phyloP scores from a whole-genome alignment of 2,113 vertebrate genomes.

The Melanerpes aurifrons region DNA sequence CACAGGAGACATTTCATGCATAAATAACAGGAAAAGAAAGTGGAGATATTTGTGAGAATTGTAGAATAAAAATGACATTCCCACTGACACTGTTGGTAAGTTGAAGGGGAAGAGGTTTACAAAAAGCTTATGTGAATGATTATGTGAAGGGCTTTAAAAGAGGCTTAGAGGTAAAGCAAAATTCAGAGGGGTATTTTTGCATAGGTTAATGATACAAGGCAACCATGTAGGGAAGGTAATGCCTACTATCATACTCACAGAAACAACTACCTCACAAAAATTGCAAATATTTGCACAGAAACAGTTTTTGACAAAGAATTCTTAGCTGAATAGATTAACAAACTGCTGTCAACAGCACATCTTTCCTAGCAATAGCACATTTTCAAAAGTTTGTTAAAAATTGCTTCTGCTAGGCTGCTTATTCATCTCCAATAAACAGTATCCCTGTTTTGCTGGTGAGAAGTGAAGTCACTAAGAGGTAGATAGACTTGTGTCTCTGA shows the following conservation, averaged over 20 bases:
- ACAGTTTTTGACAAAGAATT: not conserved
- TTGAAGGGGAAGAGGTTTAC: not conserved
- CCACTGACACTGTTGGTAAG: not conserved
- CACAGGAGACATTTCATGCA: not conserved
- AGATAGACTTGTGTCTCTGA: not conserved
- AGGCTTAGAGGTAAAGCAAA: not conserved
- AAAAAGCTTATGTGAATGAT: not conserved
- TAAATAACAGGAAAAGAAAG: not conserved
- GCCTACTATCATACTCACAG: not conserved
- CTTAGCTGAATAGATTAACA: not conserved
- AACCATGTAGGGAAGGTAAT: not conserved
- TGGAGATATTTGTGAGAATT: not conserved
- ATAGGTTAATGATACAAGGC: not conserved
- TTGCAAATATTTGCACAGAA: not conserved
- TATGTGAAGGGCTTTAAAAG: not conserved
- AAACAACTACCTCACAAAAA: not conserved
- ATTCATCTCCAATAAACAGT: not conserved
- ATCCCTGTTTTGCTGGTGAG: not conserved
- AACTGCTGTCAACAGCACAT: not conserved
- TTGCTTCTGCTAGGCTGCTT: not conserved
- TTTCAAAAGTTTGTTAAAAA: not conserved
- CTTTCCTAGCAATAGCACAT: not conserved
- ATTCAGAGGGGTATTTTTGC: not conserved
- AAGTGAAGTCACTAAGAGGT: not conserved
- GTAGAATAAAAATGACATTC: not conserved